Evolutionary conservation across 2,888 invertebrate species (phyloP).

Genomic region (Dexiosoma caninum): DNA sequence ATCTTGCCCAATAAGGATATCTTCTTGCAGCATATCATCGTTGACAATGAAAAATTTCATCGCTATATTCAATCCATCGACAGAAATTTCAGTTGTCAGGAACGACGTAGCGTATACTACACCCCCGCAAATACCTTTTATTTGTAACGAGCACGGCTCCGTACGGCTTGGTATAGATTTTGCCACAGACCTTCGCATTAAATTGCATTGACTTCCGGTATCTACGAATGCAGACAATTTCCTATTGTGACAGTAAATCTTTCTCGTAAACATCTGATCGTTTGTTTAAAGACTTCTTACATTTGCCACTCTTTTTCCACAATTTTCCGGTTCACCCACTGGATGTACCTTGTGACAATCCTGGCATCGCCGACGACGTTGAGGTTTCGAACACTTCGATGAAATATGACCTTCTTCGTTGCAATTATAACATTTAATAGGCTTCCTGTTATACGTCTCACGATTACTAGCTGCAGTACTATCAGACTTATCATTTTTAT

Average conservation of each 20-base stretch:
- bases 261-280: background rate
- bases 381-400: too few species aligned
- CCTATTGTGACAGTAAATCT: background rate
- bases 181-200: background rate
- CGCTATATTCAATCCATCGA: too few species aligned
- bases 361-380: too few species aligned
- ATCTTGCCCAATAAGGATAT: too few species aligned
- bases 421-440: too few species aligned
- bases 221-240: slow-evolving; percentile 1
- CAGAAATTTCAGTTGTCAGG: background rate
- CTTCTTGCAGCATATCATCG: too few species aligned
- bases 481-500: too few species aligned
- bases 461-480: too few species aligned
- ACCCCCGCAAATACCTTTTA: slow-evolving; percentile 31
- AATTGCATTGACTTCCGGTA: slow-evolving; percentile 4
- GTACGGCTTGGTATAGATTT: background rate
- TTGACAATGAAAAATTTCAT: background rate
- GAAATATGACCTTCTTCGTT: too few species aligned
- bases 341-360: slow-evolving; percentile 15
- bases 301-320: background rate
- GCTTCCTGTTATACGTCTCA: too few species aligned
- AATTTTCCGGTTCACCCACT: slow-evolving; percentile 19
- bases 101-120: background rate
- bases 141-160: background rate
- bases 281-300: background rate